Conservation (phyloP, 2,888 invertebrate genomes). For the Flexamia atlantica region DNA sequence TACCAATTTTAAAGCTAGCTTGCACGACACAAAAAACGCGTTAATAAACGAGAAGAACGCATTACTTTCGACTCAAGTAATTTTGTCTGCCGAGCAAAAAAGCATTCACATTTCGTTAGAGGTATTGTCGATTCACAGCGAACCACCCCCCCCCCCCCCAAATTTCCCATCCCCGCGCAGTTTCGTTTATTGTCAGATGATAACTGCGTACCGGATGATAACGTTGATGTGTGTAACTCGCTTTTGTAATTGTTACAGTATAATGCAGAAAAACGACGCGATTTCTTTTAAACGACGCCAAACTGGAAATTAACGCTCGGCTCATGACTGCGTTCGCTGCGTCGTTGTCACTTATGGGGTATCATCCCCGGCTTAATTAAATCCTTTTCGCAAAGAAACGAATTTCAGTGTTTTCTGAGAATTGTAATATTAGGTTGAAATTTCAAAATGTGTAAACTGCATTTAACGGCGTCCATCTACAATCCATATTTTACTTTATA, state of each 20-base stretch:
- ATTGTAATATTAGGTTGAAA: too few relatives aligned
- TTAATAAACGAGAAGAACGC: too few relatives aligned
- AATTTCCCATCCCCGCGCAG: not conserved
- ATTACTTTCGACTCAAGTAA: not conserved
- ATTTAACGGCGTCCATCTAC: too few relatives aligned
- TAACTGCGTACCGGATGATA: not conserved
- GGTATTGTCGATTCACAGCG: not conserved
- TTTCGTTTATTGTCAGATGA: not conserved
- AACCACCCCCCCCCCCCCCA: not conserved
- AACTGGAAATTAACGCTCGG: not conserved
- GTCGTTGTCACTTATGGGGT: too few relatives aligned
- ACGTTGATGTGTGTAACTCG: not conserved
- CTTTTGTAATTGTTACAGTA: not conserved
- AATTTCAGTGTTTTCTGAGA: too few relatives aligned
- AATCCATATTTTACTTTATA: too few relatives aligned
- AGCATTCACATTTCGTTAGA: constrained; percentile 4
- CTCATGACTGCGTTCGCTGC: too few relatives aligned
- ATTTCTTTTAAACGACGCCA: not conserved
- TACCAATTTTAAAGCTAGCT: too few relatives aligned
- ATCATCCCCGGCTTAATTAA: too few relatives aligned
- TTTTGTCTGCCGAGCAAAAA: not conserved
- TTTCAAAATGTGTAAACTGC: too few relatives aligned
- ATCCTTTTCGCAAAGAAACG: too few relatives aligned
- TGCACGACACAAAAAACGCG: too few relatives aligned
- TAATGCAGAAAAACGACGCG: not conserved